Percentiles rank a stretch among this genome's conserved stretches.
Evolutionary conservation across 2,888 invertebrate species (phyloP).

Genomic region (Netelia fuscicornis): DNA sequence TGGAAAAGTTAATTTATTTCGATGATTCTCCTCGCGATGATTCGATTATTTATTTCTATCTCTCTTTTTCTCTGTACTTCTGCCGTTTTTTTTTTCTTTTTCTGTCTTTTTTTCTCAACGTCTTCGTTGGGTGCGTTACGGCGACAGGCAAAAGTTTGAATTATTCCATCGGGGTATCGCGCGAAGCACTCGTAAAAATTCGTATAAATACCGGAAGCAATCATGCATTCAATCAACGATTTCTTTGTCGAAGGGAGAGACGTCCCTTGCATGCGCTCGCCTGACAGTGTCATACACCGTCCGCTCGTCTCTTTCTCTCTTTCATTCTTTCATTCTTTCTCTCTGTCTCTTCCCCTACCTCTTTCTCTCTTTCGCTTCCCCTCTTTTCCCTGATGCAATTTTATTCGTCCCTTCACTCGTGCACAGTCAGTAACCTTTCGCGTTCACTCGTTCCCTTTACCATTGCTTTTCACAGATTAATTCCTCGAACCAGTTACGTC

Average conservation of each 20-base stretch:
- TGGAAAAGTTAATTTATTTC: slow-evolving; percentile 62
- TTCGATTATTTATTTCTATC: not conserved
- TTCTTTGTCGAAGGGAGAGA: slow-evolving; percentile 74
- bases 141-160: slow-evolving; percentile 64
- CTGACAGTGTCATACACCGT: slow-evolving; percentile 56
- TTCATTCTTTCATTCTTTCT: slow-evolving; percentile 17
- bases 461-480: slow-evolving; percentile 49
- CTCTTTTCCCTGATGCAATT: slow-evolving; percentile 29
- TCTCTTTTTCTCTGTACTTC: not conserved
- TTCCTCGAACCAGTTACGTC: slow-evolving; percentile 38
- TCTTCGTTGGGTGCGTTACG: slow-evolving; percentile 15
- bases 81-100: not conserved
- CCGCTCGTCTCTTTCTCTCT: slow-evolving; percentile 28
- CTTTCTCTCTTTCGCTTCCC: slow-evolving; percentile 20
- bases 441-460: slow-evolving; percentile 46
- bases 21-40: slow-evolving; percentile 51
- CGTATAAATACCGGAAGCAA: slow-evolving; percentile 75
- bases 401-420: slow-evolving; percentile 59
- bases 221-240: slow-evolving; percentile 75
- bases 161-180: slow-evolving; percentile 71
- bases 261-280: slow-evolving; percentile 69
- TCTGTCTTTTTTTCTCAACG: slow-evolving; percentile 6
- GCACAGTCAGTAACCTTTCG: slow-evolving; percentile 65
- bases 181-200: slow-evolving; percentile 70
- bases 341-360: slow-evolving; percentile 30